These are phyloP conservation scores for Diuraphis noxia DNA, from an alignment of 1,140 invertebrate species.

Conservation along the genomic window DNA sequence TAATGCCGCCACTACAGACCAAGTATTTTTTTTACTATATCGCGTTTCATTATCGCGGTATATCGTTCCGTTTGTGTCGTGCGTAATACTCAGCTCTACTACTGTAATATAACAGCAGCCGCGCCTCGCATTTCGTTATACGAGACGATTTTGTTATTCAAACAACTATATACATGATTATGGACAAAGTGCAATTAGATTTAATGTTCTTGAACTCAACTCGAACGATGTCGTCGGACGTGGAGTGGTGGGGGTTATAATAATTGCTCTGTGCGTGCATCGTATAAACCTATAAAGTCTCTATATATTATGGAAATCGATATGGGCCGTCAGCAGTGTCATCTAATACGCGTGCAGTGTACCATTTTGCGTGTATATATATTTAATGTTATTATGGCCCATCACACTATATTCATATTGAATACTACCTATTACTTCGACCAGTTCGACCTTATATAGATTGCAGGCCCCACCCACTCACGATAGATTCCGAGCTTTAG, in stretches of 20 bases:
- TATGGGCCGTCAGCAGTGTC: not conserved
- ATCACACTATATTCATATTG: not conserved
- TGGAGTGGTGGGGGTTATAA: not conserved
- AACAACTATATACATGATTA: not conserved
- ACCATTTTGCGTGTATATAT: conserved; percentile 4
- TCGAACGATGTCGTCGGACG: not conserved
- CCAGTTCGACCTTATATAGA: not conserved
- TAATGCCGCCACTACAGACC: not conserved
- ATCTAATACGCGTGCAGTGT: not conserved
- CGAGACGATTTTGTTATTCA: not conserved
- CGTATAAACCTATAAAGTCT: not conserved
- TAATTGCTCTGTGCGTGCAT: not conserved
- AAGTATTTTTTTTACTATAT: not conserved
- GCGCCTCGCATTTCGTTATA: not conserved
- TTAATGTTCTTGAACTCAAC: not conserved
- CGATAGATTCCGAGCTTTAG: not conserved
- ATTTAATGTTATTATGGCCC: not conserved
- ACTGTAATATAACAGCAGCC: not conserved
- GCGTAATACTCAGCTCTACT: not conserved
- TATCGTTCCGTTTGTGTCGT: not conserved
- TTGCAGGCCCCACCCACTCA: not conserved
- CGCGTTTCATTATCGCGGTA: not conserved
- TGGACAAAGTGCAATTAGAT: not conserved
- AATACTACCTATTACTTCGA: no score
- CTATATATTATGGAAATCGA: not conserved